Conservation (phyloP, 2,888 invertebrate species). For the Aricia artaxerxes region DNA sequence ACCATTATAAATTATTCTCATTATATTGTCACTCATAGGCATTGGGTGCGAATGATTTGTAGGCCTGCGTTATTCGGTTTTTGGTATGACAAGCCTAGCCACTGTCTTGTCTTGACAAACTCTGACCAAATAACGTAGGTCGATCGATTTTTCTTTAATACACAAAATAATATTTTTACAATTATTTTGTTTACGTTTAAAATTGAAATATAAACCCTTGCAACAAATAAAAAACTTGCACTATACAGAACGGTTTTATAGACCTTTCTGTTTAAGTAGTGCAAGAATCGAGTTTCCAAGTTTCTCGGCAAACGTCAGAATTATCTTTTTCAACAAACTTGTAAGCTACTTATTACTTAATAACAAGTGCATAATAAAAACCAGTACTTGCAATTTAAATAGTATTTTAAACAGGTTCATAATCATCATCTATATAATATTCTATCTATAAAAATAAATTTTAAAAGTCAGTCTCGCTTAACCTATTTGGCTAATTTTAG, state of each 20-base stretch:
- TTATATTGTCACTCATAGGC: too few species aligned
- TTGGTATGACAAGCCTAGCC: too few species aligned
- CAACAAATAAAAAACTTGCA: background rate
- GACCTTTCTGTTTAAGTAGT: background rate
- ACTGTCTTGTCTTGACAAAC: too few species aligned
- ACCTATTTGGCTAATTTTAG: too few species aligned
- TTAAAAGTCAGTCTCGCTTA: too few species aligned
- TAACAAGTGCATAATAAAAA: constrained; percentile 35
- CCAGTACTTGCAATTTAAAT: background rate
- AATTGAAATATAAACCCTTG: background rate
- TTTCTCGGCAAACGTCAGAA: background rate
- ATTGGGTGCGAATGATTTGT: too few species aligned
- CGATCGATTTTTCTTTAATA: too few species aligned
- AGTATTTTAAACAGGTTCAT: background rate
- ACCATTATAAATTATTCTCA: too few species aligned
- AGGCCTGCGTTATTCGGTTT: too few species aligned
- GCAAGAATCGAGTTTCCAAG: background rate
- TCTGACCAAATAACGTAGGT: too few species aligned
- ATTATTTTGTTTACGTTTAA: background rate
- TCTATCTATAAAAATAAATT: too few species aligned
- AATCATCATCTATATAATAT: background rate
- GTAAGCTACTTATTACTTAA: constrained; percentile 24
- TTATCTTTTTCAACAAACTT: constrained; percentile 17
- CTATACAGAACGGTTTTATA: background rate
- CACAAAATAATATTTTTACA: too few species aligned